Percentiles rank a stretch among this genome's conserved stretches.
These are phyloP conservation scores for Mirounga angustirostris DNA, from an alignment of 2,113 vertebrate genomes.

Conservation along the genomic window DNA sequence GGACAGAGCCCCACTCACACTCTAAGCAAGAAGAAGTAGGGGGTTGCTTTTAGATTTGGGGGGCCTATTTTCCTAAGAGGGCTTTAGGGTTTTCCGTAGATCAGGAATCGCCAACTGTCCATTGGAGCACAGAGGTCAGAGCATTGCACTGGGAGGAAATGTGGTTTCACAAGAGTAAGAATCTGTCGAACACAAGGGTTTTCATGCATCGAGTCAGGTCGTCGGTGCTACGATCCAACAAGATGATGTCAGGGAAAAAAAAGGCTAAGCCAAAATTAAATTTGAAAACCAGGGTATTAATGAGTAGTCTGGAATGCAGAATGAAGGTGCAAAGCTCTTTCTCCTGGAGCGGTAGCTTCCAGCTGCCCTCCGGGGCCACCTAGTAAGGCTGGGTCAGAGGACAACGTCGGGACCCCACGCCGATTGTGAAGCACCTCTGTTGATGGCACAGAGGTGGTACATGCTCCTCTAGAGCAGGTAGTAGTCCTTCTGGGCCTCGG, in stretches of 20 bases:
- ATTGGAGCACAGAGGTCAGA: background rate
- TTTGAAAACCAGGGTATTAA: background rate
- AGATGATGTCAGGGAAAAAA: background rate
- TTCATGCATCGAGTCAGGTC: background rate
- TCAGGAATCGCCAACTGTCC: background rate
- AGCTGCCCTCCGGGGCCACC: background rate
- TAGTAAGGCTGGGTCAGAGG: background rate
- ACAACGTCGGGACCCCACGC: background rate
- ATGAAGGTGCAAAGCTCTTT: too few relatives aligned
- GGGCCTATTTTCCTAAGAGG: background rate
- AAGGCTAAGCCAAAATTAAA: background rate
- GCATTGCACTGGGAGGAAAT: rapidly evolving
- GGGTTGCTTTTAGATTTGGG: background rate
- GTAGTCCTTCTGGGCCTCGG: background rate
- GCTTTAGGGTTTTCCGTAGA: background rate
- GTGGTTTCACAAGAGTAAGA: background rate
- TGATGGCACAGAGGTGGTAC: background rate
- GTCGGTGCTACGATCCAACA: background rate
- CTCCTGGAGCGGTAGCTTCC: background rate
- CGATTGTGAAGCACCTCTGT: background rate
- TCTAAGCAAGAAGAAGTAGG: background rate
- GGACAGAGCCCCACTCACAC: too few relatives aligned
- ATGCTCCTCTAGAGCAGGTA: background rate
- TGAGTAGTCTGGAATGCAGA: background rate
- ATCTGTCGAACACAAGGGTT: background rate